Base-by-base conservation (phyloP, 2,113 vertebrate species). In the Genyomyrus donnyi region DNA sequence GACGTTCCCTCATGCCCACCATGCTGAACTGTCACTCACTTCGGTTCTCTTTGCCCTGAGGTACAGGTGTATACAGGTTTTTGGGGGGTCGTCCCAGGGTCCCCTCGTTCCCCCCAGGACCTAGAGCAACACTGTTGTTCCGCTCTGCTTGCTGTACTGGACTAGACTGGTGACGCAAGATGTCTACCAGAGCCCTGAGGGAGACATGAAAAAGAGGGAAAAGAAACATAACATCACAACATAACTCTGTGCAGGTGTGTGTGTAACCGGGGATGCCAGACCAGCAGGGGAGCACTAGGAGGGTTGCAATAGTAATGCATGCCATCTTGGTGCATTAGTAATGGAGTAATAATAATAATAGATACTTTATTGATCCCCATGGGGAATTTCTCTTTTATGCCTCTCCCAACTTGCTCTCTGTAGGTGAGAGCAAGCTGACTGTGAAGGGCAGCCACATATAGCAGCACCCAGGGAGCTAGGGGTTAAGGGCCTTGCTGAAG, bases 161-260 rank as follows among this genome's bases (percentile, higher is more conserved):
- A 39, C 96, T 97, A 0, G 97, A 96, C 93, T 98, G 97, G 91
- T 98, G 97, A 66, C 97, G 95, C 45, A 98, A 91, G 89, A 98
- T 98, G 77, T 98, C 97, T 92, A 98, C 97, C 94, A 98, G 95
- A 6, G 97, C 97, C 91, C 97, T 98, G 91, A 88, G 46, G 19
- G 31, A 88, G 90, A 74, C 24, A 56, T 13, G 21, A n/a, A n/a
- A 24, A 89, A 88, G 15, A 27, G 5, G 80, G 27, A 24, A 10
- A 45, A n/a, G 3, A 56, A 49, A 50, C 48, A 87, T 53, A 83
- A 45, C 15, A 80, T 80, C 74, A 80, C 74, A 42, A 80, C 10
- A 6, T 80, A 19, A 42, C 31, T 80, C 74, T 77, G 35, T 39
- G 70, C n/a, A 66, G 70, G 70, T 39, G 35, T 35, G 7, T 4